Evolutionary conservation across 2,797 vertebrate genomes (phyloP).

Genomic region (Steatocranus sp.): DNA sequence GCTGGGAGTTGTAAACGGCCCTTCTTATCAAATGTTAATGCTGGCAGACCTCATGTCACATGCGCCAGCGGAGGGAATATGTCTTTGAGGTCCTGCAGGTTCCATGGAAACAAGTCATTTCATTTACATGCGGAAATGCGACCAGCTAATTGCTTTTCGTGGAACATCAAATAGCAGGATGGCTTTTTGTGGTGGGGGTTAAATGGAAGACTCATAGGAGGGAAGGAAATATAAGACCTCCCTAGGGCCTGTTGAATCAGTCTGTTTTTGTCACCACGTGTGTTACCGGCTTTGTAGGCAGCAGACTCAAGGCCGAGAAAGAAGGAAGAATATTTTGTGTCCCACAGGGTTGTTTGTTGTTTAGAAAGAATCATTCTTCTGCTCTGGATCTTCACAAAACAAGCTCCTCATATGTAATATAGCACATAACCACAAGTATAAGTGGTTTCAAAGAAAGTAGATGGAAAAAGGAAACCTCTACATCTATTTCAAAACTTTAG

Average conservation of each 20-base stretch:
- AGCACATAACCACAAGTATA: background rate
- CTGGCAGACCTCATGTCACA: constrained; percentile 72
- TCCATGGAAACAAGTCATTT: constrained; percentile 79
- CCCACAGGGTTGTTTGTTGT: constrained; percentile 32
- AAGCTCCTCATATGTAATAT: background rate
- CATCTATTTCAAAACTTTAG: background rate
- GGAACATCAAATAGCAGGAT: constrained; percentile 68
- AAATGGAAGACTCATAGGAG: constrained; percentile 42
- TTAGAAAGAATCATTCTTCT: background rate
- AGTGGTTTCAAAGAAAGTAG: background rate
- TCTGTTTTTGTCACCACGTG: constrained; percentile 49
- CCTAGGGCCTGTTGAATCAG: constrained; percentile 50
- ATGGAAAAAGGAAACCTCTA: background rate
- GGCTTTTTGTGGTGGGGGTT: constrained; percentile 50
- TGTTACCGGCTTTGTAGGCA: constrained; percentile 32
- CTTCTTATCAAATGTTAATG: constrained; percentile 86
- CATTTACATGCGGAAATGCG: constrained; percentile 75
- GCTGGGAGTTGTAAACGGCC: constrained; percentile 81
- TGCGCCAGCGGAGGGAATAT: constrained; percentile 59
- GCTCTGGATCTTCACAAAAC: background rate
- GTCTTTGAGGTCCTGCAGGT: constrained; percentile 78
- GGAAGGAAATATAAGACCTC: constrained; percentile 52
- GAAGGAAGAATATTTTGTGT: constrained; percentile 6
- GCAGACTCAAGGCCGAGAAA: constrained; percentile 29
- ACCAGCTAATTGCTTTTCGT: constrained; percentile 76